These are phyloP conservation scores for Hofmannophila pseudospretella DNA, from an alignment of 2,888 invertebrate genomes.

Conservation along the genomic window DNA sequence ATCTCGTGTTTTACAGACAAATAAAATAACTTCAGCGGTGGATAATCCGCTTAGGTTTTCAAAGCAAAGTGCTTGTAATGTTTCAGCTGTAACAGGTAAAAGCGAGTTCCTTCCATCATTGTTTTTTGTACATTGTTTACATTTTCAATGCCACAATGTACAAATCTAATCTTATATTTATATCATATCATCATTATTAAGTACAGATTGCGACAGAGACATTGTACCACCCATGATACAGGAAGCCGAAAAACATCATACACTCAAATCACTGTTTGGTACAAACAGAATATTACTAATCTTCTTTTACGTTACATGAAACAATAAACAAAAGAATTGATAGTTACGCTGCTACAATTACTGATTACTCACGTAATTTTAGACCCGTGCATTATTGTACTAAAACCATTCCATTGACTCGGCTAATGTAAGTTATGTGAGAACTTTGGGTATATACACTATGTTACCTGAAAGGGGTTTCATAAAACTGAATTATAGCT, in stretches of 20 bases:
- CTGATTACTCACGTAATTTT: slow-evolving; percentile 25
- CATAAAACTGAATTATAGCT: slow-evolving; percentile 74
- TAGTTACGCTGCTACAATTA: slow-evolving; percentile 2
- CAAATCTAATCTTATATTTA: no score
- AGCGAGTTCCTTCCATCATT: no score
- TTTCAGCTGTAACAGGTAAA: neutral
- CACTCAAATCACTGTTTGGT: no score
- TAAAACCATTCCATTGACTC: slow-evolving; percentile 22
- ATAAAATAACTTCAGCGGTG: slow-evolving; percentile 37
- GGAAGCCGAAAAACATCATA: no score
- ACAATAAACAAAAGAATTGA: slow-evolving; percentile 47
- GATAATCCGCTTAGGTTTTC: slow-evolving; percentile 20
- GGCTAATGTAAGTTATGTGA: slow-evolving; percentile 50
- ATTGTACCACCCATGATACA: no score
- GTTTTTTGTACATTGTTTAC: no score
- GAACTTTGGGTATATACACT: slow-evolving; percentile 64
- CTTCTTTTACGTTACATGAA: no score
- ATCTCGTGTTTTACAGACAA: slow-evolving; percentile 38
- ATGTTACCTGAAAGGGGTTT: slow-evolving; percentile 72
- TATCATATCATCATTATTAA: no score
- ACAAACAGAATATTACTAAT: no score
- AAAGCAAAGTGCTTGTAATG: neutral
- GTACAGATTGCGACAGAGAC: no score
- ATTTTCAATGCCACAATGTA: no score
- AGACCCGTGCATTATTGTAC: slow-evolving; percentile 13